A percentile compares a stretch with the other conserved stretches of the same genome.
phyloP scores from a whole-genome alignment of 2,888 invertebrate species.

The Thymelicus sylvestris region DNA sequence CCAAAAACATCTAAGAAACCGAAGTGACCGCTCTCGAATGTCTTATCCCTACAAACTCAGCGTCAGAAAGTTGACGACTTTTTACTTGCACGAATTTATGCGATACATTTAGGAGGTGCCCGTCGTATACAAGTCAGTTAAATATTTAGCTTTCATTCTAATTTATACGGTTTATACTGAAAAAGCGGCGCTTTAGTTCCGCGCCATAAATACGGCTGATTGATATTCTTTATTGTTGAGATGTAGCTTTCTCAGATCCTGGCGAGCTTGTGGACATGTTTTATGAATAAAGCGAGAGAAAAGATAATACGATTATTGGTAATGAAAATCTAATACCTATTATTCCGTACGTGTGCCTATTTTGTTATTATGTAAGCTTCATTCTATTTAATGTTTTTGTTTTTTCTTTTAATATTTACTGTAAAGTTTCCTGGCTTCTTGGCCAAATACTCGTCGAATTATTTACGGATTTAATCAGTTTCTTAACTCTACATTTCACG shows the following conservation, averaged over 20 bases:
- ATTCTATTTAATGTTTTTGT: no score
- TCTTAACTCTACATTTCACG: no score
- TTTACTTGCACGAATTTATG: constrained; percentile 79
- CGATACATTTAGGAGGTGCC: constrained; percentile 78
- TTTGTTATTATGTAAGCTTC: no score
- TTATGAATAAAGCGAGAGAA: constrained; percentile 2
- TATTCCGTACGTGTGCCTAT: no score
- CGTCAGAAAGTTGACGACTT: constrained; percentile 70
- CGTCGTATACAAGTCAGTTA: constrained; percentile 78
- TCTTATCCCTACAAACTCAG: constrained; percentile 52
- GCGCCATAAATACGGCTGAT: constrained; percentile 67
- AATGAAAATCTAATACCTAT: background rate
- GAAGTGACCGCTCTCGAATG: background rate
- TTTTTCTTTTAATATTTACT: no score
- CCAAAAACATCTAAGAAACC: background rate
- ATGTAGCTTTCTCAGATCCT: constrained; percentile 41
- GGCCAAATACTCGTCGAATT: no score
- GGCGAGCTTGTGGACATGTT: constrained; percentile 8
- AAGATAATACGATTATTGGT: background rate
- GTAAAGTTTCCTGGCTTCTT: no score
- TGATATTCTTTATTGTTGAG: constrained; percentile 58
- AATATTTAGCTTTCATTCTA: constrained; percentile 76
- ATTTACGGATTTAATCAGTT: no score
- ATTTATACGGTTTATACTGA: constrained; percentile 74
- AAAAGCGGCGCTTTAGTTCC: constrained; percentile 67